Base-by-base conservation (phyloP, 2,888 invertebrate genomes). In the Spisula solida region DNA sequence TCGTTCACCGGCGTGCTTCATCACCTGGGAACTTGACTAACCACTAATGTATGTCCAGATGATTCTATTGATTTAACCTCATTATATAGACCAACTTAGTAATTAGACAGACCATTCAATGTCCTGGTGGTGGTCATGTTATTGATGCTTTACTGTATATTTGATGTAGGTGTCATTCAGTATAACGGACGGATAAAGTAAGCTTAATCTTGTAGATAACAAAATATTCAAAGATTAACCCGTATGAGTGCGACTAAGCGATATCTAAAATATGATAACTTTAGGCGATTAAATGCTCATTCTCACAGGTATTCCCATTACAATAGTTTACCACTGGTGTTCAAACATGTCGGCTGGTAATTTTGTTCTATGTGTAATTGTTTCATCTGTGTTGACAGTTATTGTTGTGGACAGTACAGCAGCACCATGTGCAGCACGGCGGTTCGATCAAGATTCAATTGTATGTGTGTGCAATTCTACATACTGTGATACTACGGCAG, bases 381-480 rank as follows among this genome's bases (percentile, higher is more conserved):
- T 66, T 66, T 66, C n/a, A 2, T n/a, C 25, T 25, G 60, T 25
- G 60, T 66, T 66, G n/a, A 25, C 10, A 6, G 60, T 60, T 31
- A 12, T 10, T 31, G 14, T 41, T 29, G 85, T 79, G 0, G 84
- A 81, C 25, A 82, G 60, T 48, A n/a, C n/a, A n/a, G 18, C 12
- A 41, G 12, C 18, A 18, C 88, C 86, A n/a, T 92, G 92, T 75
- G 56, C 88, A 34, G 84, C 90, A 5, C 79, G 85, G 16, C 48
- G 51, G 25, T 92, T 88, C 56, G 91, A 66, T 70, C 86, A 90
- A 60, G 90, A 90, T 80, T 92, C 92, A 0, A 60, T 91, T n/a
- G 92, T 92, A 1, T 92, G 92, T 66, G 91, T 92, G 14, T 92
- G 92, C 48, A 92, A 92, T 55, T 51, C 92, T 10, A 90, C 92